Base-by-base conservation (phyloP, 2,888 invertebrate species). In the Drosophila quinaria region DNA sequence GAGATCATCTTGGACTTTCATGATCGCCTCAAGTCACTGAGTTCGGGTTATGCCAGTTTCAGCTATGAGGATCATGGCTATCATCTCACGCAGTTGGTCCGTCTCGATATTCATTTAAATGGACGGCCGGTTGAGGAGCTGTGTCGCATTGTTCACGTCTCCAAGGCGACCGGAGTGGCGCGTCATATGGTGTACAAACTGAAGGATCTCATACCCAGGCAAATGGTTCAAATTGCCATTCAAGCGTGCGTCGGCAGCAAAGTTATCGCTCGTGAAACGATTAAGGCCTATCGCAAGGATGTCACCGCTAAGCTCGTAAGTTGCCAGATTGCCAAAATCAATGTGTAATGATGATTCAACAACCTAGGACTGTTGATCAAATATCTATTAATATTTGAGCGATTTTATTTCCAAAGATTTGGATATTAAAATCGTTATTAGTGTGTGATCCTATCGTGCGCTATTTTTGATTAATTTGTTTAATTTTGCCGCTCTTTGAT, bases 1-100 rank as follows among this genome's bases (percentile, higher is more conserved):
- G 99, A 99, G 94, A 96, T 99, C 29, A 96, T 99, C 13, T 93
- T 98, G 9, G 98, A 99, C 92, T 99, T 99, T 92, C 98, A 98
- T 90, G 99, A 99, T 91, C 94, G 94, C 4, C 93, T 99, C 2
- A 99, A 99, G 93, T 96, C 97, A 13, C 87, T 97, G 17, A 96
- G 97, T 3, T 98, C 98, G 0, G 99, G 99, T 33, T 99, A 98
- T 93, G 99, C 98, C 1, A 97, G 97, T 91, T 98, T 98, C 91
- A 98, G 98, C 92, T 98, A 98, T 90, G 97, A 98, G 92, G 96
- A 97, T 90, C 93, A 95, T 87, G 98, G 97, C 1, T 99, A 96
- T 92, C 95, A 96, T 90, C 91, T 91, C 72, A 95, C 98, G 70
- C 93, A 95, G 67, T 93, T 99, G 84, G 96, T 96, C 0, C 97